phyloP scores from a whole-genome alignment of 2,888 invertebrate species.

The Macaria notata region DNA sequence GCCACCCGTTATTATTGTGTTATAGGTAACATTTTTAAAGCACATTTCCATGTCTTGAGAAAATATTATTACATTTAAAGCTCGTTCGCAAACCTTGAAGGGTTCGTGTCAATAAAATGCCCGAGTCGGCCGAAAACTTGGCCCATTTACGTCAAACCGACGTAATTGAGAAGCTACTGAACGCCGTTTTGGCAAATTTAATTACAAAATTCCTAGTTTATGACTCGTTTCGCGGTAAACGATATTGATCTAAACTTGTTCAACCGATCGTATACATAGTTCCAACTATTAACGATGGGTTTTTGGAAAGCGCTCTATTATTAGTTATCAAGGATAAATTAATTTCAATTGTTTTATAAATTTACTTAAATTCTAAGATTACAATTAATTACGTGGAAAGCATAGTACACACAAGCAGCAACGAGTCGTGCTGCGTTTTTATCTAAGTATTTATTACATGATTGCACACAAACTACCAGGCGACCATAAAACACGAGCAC shows the following conservation, averaged over 20 bases:
- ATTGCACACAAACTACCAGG: slow-evolving; percentile 12
- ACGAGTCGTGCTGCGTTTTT: too few species aligned
- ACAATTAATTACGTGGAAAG: too few species aligned
- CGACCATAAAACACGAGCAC: slow-evolving; percentile 9
- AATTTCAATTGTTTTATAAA: too few species aligned
- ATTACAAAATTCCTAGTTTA: slow-evolving; percentile 34
- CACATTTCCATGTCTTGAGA: too few species aligned
- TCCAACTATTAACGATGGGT: slow-evolving; percentile 7
- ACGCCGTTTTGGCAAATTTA: slow-evolving; percentile 31
- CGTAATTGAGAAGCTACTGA: slow-evolving; percentile 32
- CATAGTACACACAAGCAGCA: too few species aligned
- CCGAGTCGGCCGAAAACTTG: slow-evolving; percentile 37
- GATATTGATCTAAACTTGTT: slow-evolving; percentile 17
- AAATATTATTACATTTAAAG: too few species aligned
- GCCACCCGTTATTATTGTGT: too few species aligned
- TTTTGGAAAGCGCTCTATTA: neutral
- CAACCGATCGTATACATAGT: slow-evolving; percentile 1
- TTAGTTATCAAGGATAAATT: too few species aligned
- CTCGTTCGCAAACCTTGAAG: slow-evolving; percentile 4
- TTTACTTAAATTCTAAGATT: too few species aligned
- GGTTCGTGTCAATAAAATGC: slow-evolving; percentile 38
- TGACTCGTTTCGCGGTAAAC: slow-evolving; percentile 26
- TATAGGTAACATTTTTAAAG: too few species aligned
- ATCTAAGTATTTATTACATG: too few species aligned
- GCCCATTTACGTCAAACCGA: slow-evolving; percentile 33